phyloP scores from a whole-genome alignment of 2,888 invertebrate species.

The Rhimphoctona megacephalus region DNA sequence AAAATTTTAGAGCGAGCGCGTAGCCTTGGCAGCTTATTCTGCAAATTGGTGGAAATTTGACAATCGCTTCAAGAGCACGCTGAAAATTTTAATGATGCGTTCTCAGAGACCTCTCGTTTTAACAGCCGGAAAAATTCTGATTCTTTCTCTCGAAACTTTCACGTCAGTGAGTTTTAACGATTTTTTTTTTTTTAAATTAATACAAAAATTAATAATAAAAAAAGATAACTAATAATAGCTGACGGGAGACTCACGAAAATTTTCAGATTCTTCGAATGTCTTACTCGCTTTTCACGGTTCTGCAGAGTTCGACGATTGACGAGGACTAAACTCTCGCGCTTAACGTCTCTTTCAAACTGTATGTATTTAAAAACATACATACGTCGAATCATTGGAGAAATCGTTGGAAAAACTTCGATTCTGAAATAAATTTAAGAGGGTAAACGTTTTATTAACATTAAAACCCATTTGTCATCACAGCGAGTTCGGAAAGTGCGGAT shows the following conservation, averaged over 20 bases:
- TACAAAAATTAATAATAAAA: too few species aligned
- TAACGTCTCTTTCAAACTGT: too few species aligned
- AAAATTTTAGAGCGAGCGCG: slow-evolving; percentile 73
- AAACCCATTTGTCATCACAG: slow-evolving; percentile 61
- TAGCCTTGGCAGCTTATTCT: slow-evolving; percentile 73
- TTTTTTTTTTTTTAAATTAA: too few species aligned
- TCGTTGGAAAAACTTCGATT: background rate
- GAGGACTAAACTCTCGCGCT: background rate
- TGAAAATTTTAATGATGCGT: slow-evolving; percentile 75
- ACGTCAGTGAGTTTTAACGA: slow-evolving; percentile 72
- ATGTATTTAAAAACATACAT: background rate
- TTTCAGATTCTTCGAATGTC: slow-evolving; percentile 77
- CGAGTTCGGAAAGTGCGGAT: slow-evolving; percentile 34
- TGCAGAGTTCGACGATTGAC: slow-evolving; percentile 72
- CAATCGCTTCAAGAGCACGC: slow-evolving; percentile 72
- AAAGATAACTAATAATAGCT: background rate
- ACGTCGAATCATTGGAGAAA: background rate
- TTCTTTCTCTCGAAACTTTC: slow-evolving; percentile 76
- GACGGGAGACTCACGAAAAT: slow-evolving; percentile 10
- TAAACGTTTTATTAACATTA: slow-evolving; percentile 46
- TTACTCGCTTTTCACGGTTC: slow-evolving; percentile 78
- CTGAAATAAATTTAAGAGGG: slow-evolving; percentile 11
- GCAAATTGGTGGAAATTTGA: slow-evolving; percentile 77
- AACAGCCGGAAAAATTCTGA: slow-evolving; percentile 75
- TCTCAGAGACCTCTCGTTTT: slow-evolving; percentile 73